Conservation (phyloP, 2,888 invertebrate genomes). For the Xylota segnis region DNA sequence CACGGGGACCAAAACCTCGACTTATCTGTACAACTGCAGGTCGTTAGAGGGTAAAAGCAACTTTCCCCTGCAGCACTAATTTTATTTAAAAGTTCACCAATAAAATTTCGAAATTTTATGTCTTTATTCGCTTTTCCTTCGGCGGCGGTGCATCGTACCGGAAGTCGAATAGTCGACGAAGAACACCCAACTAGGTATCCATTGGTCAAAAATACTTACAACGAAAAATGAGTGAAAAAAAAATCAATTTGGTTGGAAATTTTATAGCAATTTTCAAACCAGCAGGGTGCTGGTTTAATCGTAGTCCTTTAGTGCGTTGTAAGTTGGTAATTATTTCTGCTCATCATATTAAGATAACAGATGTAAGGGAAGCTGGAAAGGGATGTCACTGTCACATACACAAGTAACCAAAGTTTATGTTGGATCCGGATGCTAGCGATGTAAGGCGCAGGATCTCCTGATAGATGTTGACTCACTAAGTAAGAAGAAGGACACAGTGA, state of each 20-base stretch:
- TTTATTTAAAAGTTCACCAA: slow-evolving; percentile 66
- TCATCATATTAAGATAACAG: background rate
- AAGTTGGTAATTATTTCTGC: slow-evolving; percentile 1
- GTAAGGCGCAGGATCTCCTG: too few relatives aligned
- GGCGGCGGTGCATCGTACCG: too few relatives aligned
- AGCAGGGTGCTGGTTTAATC: background rate
- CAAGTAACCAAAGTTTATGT: background rate
- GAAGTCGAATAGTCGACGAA: background rate
- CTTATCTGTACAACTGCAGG: slow-evolving; percentile 52
- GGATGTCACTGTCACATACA: too few relatives aligned
- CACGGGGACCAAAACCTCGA: slow-evolving; percentile 43
- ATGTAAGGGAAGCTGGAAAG: background rate
- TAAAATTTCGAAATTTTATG: slow-evolving; percentile 64
- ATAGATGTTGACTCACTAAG: too few relatives aligned
- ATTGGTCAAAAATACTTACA: slow-evolving; percentile 16
- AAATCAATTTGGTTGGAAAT: slow-evolving; percentile 4
- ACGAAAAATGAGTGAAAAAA: background rate
- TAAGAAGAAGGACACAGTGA: too few relatives aligned
- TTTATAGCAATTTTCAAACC: background rate
- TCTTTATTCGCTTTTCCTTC: slow-evolving; percentile 33
- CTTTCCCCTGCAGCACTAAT: slow-evolving; percentile 58
- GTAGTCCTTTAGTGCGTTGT: background rate
- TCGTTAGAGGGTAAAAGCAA: slow-evolving; percentile 50
- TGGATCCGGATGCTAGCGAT: too few relatives aligned
- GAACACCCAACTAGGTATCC: background rate